Percentiles rank a stretch among this genome's conserved stretches.
These are phyloP conservation scores for Sander vitreus DNA, from an alignment of 2,113 vertebrate species.

Conservation along the genomic window DNA sequence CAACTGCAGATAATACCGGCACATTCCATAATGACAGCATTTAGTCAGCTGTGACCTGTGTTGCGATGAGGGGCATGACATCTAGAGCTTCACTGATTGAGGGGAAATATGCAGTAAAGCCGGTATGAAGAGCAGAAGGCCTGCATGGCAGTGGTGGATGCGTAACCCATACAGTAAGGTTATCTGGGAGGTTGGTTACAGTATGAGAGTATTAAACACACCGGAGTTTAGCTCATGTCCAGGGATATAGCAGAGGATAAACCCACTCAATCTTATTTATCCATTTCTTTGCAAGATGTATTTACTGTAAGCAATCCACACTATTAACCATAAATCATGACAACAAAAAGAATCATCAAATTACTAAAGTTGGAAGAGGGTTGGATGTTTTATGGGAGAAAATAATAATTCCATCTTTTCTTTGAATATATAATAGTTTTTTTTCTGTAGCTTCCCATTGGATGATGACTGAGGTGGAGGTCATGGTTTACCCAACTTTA, in stretches of 20 bases:
- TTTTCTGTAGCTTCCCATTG: slow-evolving; percentile 33
- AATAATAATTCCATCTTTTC: background rate
- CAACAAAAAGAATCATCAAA: background rate
- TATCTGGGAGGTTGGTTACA: slow-evolving; percentile 1
- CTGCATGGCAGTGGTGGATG: slow-evolving; percentile 7
- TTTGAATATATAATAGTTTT: slow-evolving; percentile 3
- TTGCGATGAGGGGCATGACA: slow-evolving; percentile 55
- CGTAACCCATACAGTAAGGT: background rate
- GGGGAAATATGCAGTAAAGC: slow-evolving; percentile 37
- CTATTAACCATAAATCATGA: background rate
- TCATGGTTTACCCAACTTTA: slow-evolving; percentile 69
- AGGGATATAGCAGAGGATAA: background rate
- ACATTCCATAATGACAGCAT: slow-evolving; percentile 75
- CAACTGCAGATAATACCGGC: slow-evolving; percentile 61
- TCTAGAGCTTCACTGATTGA: slow-evolving; percentile 50
- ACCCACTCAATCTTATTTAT: background rate
- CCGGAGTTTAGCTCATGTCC: slow-evolving; percentile 7
- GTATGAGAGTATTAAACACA: slow-evolving; percentile 3
- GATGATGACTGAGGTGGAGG: slow-evolving; percentile 49
- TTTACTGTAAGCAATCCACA: background rate
- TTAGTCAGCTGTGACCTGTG: slow-evolving; percentile 71
- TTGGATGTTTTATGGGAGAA: background rate
- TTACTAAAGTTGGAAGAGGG: background rate
- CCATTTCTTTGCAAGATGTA: background rate
- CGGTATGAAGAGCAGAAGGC: slow-evolving; percentile 16